A percentile compares a stretch with the other conserved stretches of the same genome.
Conservation (phyloP, 2,888 invertebrate genomes). For the Rhagophthalmus giganteus region DNA sequence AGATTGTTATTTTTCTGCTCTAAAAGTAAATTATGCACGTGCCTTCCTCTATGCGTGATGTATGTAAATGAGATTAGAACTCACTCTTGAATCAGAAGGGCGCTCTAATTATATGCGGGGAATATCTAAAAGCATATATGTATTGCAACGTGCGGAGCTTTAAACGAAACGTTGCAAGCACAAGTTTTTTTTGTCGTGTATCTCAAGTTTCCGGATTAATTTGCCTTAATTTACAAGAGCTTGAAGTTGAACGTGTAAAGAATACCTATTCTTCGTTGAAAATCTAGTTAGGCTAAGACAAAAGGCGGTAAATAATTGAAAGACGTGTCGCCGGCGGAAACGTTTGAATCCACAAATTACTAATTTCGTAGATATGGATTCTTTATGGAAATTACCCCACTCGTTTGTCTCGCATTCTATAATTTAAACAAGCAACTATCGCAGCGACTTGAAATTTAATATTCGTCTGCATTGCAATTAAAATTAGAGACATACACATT, state of each 20-base stretch:
- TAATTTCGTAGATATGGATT: constrained; percentile 43
- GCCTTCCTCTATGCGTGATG: no score
- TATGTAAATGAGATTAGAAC: no score
- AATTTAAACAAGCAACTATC: constrained; percentile 17
- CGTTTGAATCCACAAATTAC: constrained; percentile 46
- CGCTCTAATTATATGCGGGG: no score
- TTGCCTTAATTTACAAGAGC: constrained; percentile 49
- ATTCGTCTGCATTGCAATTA: constrained; percentile 26
- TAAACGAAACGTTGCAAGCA: no score
- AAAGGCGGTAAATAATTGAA: constrained; percentile 51
- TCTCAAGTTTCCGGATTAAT: no score
- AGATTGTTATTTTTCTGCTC: no score
- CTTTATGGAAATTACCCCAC: constrained; percentile 40
- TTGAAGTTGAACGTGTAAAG: constrained; percentile 46
- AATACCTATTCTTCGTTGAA: constrained; percentile 42
- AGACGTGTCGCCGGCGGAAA: constrained; percentile 43
- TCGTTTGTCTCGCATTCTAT: constrained; percentile 26
- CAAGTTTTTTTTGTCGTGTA: no score
- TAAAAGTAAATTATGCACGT: no score
- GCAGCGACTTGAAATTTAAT: constrained; percentile 27
- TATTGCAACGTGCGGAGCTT: no score
- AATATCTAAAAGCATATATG: no score
- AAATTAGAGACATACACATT: constrained; percentile 24
- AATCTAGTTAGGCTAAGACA: constrained; percentile 49
- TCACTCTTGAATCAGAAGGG: no score